Evolutionary conservation across 2,888 invertebrate genomes (phyloP), one percentile per base, ranked within the genome.

Genomic region (Melitaea athalia): DNA sequence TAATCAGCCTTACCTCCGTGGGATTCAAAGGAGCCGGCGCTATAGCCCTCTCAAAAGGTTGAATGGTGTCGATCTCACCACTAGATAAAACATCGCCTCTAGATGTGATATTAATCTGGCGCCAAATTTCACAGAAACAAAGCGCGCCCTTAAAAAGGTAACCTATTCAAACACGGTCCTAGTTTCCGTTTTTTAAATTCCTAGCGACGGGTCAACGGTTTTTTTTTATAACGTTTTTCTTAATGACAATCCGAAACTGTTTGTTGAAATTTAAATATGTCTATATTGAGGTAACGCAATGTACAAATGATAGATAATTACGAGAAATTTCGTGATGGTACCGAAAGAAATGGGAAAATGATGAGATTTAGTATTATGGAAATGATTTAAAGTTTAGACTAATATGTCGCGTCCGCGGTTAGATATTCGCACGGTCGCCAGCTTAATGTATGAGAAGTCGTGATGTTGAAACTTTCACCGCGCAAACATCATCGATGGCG

Each of bases 41-140:
- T 71, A 74, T 69, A 64, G 78, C 72, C 74, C 78, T 77, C 79
- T 79, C 76, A 75, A 71, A 76, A 76, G 77, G 76, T 77, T 83
- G 82, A 85, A 87, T 86, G 83, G 82, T 86, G 85, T 88, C 82
- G 87, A 91, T 87, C 85, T 81, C 77, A 77, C 79, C 80, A 79
- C 80, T 78, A 81, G 89, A 89, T 91, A 90, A 85, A 74, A 71
- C 77, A 75, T 76, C 74, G 72, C 72, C 77, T 76, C 64, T 60
- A 68, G 69, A 64, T 59, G 72, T 78, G 90, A 89, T 91, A 86
- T 75, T 61, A 76, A 89, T 90, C 91, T 86, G 89, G 89, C 89
- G 89, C 91, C 90, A 88, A 91, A 90, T 87, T 89, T 91, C 88
- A 91, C 88, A 87, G 90, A 89, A 88, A 79, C 81, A 75, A 70